Evolutionary conservation across 2,888 invertebrate genomes (phyloP).

Genomic region (Diadromus collaris): DNA sequence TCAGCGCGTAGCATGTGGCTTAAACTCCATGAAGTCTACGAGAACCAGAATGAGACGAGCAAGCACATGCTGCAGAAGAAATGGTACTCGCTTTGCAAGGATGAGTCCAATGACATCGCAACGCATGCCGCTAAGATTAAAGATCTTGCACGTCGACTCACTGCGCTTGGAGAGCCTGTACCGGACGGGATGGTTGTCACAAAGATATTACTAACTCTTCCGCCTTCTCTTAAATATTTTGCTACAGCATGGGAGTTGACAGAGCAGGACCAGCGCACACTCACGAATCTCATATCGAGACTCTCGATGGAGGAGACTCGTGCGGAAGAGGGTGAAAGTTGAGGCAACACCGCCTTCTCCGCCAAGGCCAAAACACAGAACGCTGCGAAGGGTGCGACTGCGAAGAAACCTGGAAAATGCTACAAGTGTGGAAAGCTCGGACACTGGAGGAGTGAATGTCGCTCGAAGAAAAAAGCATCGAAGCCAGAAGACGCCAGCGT

Average conservation of each 20-base stretch:
- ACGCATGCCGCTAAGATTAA: no score
- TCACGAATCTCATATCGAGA: slow-evolving; percentile 42
- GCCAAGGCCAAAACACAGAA: background rate
- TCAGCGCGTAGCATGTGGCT: no score
- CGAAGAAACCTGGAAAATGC: slow-evolving; percentile 30
- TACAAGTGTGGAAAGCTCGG: slow-evolving; percentile 16
- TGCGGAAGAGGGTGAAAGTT: no score
- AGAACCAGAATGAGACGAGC: no score
- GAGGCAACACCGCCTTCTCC: background rate
- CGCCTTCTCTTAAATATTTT: slow-evolving; percentile 50
- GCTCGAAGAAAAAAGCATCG: slow-evolving; percentile 1
- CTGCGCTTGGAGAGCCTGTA: slow-evolving; percentile 47
- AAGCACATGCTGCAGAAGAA: no score
- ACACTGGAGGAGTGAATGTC: slow-evolving; percentile 29
- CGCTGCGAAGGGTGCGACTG: no score
- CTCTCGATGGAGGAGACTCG: slow-evolving; percentile 40
- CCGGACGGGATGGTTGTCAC: slow-evolving; percentile 56
- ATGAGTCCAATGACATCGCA: no score
- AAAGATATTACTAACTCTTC: slow-evolving; percentile 62
- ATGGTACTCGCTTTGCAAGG: no score
- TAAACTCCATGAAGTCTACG: background rate
- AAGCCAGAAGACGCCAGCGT: background rate
- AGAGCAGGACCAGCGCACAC: slow-evolving; percentile 18
- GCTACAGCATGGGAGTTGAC: slow-evolving; percentile 60
- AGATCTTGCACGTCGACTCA: slow-evolving; percentile 19